phyloP scores from a whole-genome alignment of 1,140 invertebrate species.

The Whitmania pigra region DNA sequence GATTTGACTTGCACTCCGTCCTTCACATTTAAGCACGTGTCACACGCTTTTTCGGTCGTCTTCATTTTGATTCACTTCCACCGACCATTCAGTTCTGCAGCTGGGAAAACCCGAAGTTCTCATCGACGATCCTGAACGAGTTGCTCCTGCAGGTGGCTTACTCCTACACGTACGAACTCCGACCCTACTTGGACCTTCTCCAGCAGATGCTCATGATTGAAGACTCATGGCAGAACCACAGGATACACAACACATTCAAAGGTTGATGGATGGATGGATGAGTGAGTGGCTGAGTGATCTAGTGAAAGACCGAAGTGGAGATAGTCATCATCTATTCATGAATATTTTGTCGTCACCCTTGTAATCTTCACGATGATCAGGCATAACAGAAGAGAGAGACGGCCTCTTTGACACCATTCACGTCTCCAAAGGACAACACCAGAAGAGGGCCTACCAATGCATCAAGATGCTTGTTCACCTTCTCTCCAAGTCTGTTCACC shows the following conservation, averaged over 20 bases:
- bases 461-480: conserved; percentile 85
- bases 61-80: no score
- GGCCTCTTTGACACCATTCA: conserved; percentile 84
- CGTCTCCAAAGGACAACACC: conserved; percentile 80
- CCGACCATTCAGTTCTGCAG: conserved; percentile 62
- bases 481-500: conserved; percentile 50
- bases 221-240: conserved; percentile 86
- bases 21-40: no score
- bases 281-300: no score
- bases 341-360: no score
- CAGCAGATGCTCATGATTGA: conserved; percentile 74
- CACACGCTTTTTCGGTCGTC: no score
- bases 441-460: conserved; percentile 89
- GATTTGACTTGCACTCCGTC: no score
- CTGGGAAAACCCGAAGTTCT: conserved; percentile 91
- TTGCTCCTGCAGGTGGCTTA: conserved; percentile 76
- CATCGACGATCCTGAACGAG: conserved; percentile 71
- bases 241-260: conserved; percentile 79
- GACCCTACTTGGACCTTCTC: conserved; percentile 77
- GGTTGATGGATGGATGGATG: conserved; percentile 42
- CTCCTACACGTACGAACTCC: conserved; percentile 82
- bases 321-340: no score
- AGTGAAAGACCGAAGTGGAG: no score
- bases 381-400: conserved; percentile 64
- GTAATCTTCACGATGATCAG: no score